A percentile compares a stretch with the other conserved stretches of the same genome.
Evolutionary conservation across 2,888 invertebrate genomes (phyloP).

Genomic region (Onchidella celtica): DNA sequence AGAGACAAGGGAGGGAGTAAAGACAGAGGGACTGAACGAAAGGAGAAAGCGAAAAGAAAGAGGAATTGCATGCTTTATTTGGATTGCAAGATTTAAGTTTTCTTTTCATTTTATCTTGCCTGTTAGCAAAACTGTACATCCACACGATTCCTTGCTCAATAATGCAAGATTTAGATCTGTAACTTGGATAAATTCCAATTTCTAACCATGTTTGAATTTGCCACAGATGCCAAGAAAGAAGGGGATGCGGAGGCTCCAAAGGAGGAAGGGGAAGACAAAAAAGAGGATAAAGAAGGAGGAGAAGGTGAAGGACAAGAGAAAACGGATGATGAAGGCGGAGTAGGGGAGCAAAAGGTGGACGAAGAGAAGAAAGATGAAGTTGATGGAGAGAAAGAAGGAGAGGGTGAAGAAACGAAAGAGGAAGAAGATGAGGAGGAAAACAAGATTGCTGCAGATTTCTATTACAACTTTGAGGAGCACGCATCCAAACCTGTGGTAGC

Average conservation of each 20-base stretch:
- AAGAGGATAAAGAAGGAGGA: neutral
- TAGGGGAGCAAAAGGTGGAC: slow-evolving; percentile 6
- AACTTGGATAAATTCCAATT: too few species aligned
- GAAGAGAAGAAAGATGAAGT: slow-evolving; percentile 45
- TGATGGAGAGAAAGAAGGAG: slow-evolving; percentile 16
- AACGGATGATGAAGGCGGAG: slow-evolving; percentile 29
- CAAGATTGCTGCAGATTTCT: slow-evolving; percentile 76
- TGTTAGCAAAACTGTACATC: too few species aligned
- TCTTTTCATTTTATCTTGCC: too few species aligned
- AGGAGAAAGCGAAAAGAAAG: too few species aligned
- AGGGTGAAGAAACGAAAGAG: slow-evolving; percentile 10
- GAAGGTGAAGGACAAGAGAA: slow-evolving; percentile 21
- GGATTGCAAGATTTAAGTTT: too few species aligned
- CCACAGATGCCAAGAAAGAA: neutral
- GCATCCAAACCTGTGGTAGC: slow-evolving; percentile 72
- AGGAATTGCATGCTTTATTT: too few species aligned
- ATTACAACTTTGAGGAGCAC: slow-evolving; percentile 74
- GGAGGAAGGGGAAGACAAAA: slow-evolving; percentile 19
- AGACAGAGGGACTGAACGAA: too few species aligned
- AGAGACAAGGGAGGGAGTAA: too few species aligned
- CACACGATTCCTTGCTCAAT: too few species aligned
- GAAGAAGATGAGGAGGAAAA: slow-evolving; percentile 43
- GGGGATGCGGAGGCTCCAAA: neutral
- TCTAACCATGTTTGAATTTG: neutral
- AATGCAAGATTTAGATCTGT: too few species aligned